A percentile compares a stretch with the other conserved stretches of the same genome.
Evolutionary conservation across 2,888 invertebrate species (phyloP).

Genomic region (Minunthozetes semirufus): DNA sequence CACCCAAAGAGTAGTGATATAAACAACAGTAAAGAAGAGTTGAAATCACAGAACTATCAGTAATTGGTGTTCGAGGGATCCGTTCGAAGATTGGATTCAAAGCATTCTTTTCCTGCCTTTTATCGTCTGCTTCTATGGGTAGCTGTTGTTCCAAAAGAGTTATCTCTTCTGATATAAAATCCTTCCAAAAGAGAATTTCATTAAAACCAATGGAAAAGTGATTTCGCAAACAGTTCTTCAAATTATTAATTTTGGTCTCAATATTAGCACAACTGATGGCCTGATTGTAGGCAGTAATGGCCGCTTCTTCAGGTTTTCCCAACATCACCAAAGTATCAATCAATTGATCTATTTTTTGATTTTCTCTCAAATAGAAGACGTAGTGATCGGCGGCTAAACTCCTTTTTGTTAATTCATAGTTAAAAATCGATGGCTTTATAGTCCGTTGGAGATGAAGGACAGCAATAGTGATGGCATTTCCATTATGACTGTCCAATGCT

Average conservation of each 20-base stretch:
- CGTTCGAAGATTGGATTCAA: constrained; percentile 21
- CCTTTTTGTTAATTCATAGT: constrained; percentile 31
- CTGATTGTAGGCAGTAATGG: constrained; percentile 28
- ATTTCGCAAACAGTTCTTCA: constrained; percentile 30
- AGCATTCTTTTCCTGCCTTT: not conserved
- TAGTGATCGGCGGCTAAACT: constrained; percentile 37
- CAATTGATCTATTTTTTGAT: constrained; percentile 21
- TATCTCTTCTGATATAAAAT: constrained; percentile 33
- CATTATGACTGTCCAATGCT: constrained; percentile 33
- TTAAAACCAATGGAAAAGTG: constrained; percentile 23
- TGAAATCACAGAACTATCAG: constrained; percentile 37
- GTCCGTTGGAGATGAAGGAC: constrained; percentile 35
- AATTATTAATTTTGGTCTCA: constrained; percentile 23
- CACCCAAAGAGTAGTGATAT: constrained; percentile 38
- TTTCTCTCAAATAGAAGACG: constrained; percentile 31
- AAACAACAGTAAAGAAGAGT: constrained; percentile 39
- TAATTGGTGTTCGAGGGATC: constrained; percentile 27
- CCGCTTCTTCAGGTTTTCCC: constrained; percentile 37
- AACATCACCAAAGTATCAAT: constrained; percentile 31
- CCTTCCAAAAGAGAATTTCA: constrained; percentile 18
- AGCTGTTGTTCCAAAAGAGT: constrained; percentile 36
- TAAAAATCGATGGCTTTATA: constrained; percentile 25
- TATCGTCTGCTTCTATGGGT: constrained; percentile 37
- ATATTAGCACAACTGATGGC: not conserved
- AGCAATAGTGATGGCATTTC: constrained; percentile 34